Conservation (phyloP, 64 coral and sea anemone genomes). For the Montipora capricornis region DNA sequence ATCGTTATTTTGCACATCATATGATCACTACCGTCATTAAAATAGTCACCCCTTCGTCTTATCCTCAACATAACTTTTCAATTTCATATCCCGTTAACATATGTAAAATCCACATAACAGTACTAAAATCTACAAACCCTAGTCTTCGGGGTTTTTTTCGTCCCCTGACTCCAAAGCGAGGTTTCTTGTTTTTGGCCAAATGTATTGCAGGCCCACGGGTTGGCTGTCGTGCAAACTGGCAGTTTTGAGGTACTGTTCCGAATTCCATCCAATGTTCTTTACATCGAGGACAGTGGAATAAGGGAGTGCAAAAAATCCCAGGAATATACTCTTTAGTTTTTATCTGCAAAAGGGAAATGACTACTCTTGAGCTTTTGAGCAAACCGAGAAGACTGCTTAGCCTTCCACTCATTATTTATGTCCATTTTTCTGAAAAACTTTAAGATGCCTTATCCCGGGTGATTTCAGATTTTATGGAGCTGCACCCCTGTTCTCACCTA, state of each 20-base stretch:
- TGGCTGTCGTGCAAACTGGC: constrained; percentile 66
- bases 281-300: constrained; percentile 88
- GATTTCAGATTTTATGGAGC: too few relatives aligned
- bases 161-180: not conserved
- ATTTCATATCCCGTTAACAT: not conserved
- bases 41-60: too few relatives aligned
- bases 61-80: not conserved
- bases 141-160: not conserved
- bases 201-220: constrained; percentile 80
- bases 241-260: constrained; percentile 74
- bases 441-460: too few relatives aligned
- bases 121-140: not conserved
- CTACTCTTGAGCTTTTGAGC: not conserved
- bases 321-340: constrained; percentile 74
- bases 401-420: too few relatives aligned
- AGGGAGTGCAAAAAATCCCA: constrained; percentile 73
- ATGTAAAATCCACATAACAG: not conserved
- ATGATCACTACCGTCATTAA: too few relatives aligned
- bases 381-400: too few relatives aligned
- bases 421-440: too few relatives aligned
- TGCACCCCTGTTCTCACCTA: too few relatives aligned
- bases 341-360: constrained; percentile 37
- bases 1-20: too few relatives aligned
- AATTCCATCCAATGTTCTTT: constrained; percentile 73
- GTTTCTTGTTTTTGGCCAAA: constrained; percentile 35